Conservation (phyloP, 2,888 invertebrate genomes). For the Apeira syringaria region DNA sequence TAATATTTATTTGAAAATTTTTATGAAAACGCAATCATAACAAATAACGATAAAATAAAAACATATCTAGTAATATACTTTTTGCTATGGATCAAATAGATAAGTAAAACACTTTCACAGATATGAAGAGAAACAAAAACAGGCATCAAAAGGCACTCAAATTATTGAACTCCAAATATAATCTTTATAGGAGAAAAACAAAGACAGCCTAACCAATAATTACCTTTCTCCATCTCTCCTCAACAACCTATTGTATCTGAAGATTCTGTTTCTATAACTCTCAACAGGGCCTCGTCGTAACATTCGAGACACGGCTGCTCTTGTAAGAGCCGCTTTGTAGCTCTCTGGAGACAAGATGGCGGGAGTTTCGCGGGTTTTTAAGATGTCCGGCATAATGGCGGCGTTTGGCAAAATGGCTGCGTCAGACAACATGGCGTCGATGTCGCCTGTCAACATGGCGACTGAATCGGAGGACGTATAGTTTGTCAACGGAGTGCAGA, state of each 20-base stretch:
- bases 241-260: constrained; percentile 65
- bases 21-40: not conserved
- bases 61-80: too few relatives aligned
- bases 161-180: constrained; percentile 5
- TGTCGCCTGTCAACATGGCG: constrained; percentile 55
- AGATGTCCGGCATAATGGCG: constrained; percentile 56
- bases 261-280: constrained; percentile 68
- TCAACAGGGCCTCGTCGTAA: constrained; percentile 64
- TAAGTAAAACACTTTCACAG: too few relatives aligned
- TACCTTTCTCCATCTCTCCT: constrained; percentile 72
- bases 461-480: constrained; percentile 65
- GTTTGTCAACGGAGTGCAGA: constrained; percentile 82
- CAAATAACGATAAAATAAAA: too few relatives aligned
- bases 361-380: constrained; percentile 68
- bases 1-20: not conserved
- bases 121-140: too few relatives aligned
- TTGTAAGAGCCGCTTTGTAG: constrained; percentile 68
- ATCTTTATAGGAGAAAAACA: not conserved
- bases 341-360: constrained; percentile 73
- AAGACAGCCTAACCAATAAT: constrained; percentile 38
- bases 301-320: constrained; percentile 63
- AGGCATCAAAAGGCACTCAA: constrained; percentile 15
- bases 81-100: too few relatives aligned
- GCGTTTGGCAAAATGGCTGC: constrained; percentile 76
- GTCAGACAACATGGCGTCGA: constrained; percentile 39